Conservation (phyloP, 2,888 invertebrate genomes). For the Holacanthella duospinosa region DNA sequence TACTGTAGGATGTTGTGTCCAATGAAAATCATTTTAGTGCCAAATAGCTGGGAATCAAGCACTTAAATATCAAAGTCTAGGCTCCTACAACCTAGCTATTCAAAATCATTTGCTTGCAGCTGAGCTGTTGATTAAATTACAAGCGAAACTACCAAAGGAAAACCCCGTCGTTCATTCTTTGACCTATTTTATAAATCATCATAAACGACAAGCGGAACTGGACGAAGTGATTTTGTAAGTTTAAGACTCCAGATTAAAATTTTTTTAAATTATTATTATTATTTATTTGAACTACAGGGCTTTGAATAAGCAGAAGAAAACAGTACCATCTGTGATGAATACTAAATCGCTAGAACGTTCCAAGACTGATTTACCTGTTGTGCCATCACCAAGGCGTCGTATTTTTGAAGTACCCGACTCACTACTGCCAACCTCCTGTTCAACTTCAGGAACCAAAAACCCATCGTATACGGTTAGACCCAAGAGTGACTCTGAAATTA, state of each 20-base stretch:
- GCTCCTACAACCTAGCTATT: constrained; percentile 27
- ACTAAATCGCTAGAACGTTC: not conserved
- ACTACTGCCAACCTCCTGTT: constrained; percentile 8
- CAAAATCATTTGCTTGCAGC: constrained; percentile 27
- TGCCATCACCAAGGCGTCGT: constrained; percentile 13
- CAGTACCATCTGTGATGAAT: not conserved
- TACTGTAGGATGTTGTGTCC: no score
- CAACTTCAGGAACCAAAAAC: not conserved
- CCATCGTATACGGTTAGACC: constrained; percentile 22
- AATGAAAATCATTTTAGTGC: constrained; percentile 26
- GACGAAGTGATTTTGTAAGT: constrained; percentile 21
- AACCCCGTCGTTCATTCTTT: constrained; percentile 27
- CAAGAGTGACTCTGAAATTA: constrained; percentile 34
- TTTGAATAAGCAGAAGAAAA: not conserved
- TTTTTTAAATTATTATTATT: not conserved
- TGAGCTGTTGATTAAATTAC: constrained; percentile 21
- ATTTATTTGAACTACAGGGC: not conserved
- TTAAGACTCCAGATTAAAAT: not conserved
- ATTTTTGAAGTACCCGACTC: constrained; percentile 35
- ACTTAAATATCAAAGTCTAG: constrained; percentile 23
- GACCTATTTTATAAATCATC: constrained; percentile 29
- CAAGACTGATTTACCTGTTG: not conserved
- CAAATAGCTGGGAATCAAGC: constrained; percentile 33
- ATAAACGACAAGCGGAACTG: constrained; percentile 32
- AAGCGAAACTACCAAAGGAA: constrained; percentile 17